Conservation (phyloP, 2,888 invertebrate genomes). For the Clusia tigrina region DNA sequence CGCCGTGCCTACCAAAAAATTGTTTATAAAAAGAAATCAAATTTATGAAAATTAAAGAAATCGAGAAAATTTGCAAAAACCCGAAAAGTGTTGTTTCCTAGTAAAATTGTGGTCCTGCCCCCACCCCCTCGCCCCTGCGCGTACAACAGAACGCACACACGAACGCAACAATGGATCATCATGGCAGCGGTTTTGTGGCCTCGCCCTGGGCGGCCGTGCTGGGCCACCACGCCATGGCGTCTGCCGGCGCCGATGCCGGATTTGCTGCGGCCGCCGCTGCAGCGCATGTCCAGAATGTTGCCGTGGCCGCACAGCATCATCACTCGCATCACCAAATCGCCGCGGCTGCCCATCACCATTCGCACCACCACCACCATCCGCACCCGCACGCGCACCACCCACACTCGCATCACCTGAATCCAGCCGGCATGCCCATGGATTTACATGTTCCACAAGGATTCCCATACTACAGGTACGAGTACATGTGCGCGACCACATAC, state of each 20-base stretch:
- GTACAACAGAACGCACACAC: not conserved
- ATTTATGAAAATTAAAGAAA: too few relatives aligned
- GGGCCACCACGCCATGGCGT: conserved; percentile 66
- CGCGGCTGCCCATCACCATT: conserved; percentile 60
- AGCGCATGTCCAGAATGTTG: conserved; percentile 67
- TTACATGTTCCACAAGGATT: conserved; percentile 91
- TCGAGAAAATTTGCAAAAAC: too few relatives aligned
- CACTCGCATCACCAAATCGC: conserved; percentile 50
- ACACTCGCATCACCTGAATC: conserved; percentile 66
- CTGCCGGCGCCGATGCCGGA: conserved; percentile 59
- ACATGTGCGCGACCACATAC: not conserved
- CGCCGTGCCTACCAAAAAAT: too few relatives aligned
- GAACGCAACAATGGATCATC: conserved; percentile 74
- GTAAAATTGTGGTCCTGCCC: too few relatives aligned
- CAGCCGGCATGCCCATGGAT: conserved; percentile 85
- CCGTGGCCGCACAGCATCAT: conserved; percentile 58
- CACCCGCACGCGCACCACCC: conserved; percentile 65
- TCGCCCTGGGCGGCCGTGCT: conserved; percentile 84
- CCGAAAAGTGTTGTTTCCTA: too few relatives aligned
- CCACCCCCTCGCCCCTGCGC: not conserved
- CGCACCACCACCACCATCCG: conserved; percentile 56
- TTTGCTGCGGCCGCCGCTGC: conserved; percentile 64
- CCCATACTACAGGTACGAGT: conserved; percentile 83
- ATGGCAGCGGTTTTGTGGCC: conserved; percentile 75
- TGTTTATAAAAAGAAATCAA: too few relatives aligned